Conservation (phyloP, 2,888 invertebrate species). For the Idaea straminata region DNA sequence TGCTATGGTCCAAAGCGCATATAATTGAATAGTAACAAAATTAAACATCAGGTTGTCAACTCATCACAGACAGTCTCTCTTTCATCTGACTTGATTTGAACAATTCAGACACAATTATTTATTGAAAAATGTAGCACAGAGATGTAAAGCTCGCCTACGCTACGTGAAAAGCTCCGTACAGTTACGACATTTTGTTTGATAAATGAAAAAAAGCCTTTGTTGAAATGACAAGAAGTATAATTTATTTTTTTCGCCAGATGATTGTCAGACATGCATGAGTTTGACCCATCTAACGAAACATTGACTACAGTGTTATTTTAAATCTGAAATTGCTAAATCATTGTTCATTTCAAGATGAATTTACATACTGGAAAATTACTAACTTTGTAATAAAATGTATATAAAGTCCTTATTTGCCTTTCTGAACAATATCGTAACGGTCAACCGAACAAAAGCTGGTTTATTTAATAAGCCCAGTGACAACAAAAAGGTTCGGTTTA, state of each 20-base stretch:
- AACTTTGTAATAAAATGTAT: neutral
- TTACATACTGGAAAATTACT: neutral
- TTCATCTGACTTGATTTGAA: neutral
- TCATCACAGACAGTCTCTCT: neutral
- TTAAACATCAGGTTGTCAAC: neutral
- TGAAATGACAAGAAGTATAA: neutral
- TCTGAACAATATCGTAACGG: neutral
- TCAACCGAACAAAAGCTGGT: neutral
- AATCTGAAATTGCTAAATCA: neutral
- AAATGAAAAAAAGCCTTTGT: neutral
- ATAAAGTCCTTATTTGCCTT: neutral
- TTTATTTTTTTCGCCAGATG: neutral
- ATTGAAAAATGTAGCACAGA: neutral
- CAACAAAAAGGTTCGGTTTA: neutral
- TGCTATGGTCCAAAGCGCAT: neutral
- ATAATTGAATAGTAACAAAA: neutral
- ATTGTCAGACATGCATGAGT: neutral
- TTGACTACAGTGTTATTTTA: neutral
- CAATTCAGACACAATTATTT: neutral
- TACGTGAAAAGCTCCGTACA: neutral
- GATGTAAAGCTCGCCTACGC: neutral
- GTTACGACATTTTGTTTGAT: slow-evolving; percentile 1
- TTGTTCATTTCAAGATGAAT: neutral
- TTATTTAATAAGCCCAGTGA: neutral
- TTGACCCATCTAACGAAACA: neutral